Base-by-base conservation (phyloP, 37 sponge, comb jelly and placozoan genomes). In the Amphimedon queenslandica region DNA sequence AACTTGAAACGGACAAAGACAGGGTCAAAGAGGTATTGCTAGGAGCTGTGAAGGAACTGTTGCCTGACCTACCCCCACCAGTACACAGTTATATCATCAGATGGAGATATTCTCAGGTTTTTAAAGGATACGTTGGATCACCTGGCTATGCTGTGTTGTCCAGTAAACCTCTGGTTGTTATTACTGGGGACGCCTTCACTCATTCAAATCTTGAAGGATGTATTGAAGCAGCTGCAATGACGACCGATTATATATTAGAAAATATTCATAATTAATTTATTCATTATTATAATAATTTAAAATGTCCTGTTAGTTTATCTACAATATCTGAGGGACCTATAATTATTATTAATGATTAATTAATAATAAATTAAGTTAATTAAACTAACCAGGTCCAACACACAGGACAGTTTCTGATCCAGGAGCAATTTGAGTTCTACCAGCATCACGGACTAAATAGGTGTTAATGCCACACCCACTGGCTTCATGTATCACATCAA, bases 401-500 rank as follows among this genome's bases (percentile, higher is more conserved):
- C 86, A 90, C 20, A 98, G 68, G 0, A 98, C 96, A 34, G 99
- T 98, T 76, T 89, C 76, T 10, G 93, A 89, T 8, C 99, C 99
- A 42, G 96, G 90, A 24, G 96, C 96, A 31, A 98, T 92, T 70
- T 98, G 99, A n/a, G 99, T 98, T 25, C 90, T 74, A 21, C 99
- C 99, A 23, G 99, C 99, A 82, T 98, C 99, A 47, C 88, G 42
- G 8, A 98, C 89, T 58, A 92, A 66, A 64, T 92, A 79, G 23
- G 91, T 80, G 34, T 77, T 80, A n/a, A 96, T 58, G 2, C 91
- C 85, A 20, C 42, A n/a, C 40, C 66, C 56, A 41, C 40, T 34
- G 32, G 90, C 80, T 61, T 69, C 67, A 33, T 58, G 0, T 11
- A 71, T 31, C 24, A 75, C 82, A 24, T 76, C 24, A 23, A 76